Conservation (phyloP, 2,113 vertebrate species). For the Plestiodon gilberti region DNA sequence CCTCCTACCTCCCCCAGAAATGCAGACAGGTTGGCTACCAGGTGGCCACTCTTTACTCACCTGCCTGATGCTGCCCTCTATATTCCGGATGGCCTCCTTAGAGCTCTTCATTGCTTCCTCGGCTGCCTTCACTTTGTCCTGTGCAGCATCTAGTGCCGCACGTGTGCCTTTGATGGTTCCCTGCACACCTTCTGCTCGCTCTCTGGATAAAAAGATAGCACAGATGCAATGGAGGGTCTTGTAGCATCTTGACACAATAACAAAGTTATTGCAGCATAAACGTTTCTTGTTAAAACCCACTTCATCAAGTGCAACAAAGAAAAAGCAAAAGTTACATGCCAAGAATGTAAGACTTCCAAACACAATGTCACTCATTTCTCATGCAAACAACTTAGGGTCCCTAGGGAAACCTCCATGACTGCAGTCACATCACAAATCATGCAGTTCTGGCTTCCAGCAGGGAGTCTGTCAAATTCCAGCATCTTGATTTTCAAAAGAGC, state of each 20-base stretch:
- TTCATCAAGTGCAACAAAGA: neutral
- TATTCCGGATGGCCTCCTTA: constrained; percentile 65
- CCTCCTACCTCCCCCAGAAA: neutral
- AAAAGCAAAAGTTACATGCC: neutral
- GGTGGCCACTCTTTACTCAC: constrained; percentile 47
- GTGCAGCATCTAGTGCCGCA: constrained; percentile 62
- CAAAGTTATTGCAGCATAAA: neutral
- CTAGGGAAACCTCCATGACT: neutral
- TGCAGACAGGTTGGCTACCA: neutral
- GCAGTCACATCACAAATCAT: neutral
- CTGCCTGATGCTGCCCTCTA: constrained; percentile 63
- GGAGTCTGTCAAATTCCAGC: neutral
- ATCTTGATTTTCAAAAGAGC: neutral
- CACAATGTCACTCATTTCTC: neutral
- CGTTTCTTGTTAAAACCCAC: neutral
- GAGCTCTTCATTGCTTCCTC: constrained; percentile 64
- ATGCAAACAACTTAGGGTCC: neutral
- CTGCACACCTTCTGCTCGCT: constrained; percentile 70
- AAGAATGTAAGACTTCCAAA: neutral
- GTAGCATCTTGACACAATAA: neutral
- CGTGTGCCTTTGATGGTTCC: constrained; percentile 65
- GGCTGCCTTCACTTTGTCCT: constrained; percentile 64
- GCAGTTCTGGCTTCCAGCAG: neutral
- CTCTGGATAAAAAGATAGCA: constrained; percentile 58
- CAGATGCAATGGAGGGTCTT: neutral